A percentile compares a stretch with the other conserved stretches of the same genome.
phyloP scores from a whole-genome alignment of 1,140 invertebrate species.

The Drosophila rhopaloa region DNA sequence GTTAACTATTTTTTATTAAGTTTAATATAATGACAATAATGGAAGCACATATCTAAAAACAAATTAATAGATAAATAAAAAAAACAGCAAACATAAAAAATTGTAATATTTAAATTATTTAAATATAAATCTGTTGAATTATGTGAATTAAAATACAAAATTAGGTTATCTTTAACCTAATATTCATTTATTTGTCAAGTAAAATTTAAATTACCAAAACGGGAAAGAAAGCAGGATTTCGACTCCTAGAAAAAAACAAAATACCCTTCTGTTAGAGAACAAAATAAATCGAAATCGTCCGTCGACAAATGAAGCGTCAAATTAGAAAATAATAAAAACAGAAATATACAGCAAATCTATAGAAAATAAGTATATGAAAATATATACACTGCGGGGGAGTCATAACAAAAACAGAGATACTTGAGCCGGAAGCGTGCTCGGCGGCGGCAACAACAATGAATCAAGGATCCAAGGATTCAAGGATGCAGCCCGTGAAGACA shows the following conservation, averaged over 20 bases:
- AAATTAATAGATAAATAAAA: no score
- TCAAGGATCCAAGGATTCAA: slow-evolving; percentile 35
- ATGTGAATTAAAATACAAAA: no score
- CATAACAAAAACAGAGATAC: slow-evolving; percentile 56
- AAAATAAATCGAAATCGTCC: slow-evolving; percentile 36
- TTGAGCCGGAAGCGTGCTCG: slow-evolving; percentile 70
- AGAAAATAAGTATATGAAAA: slow-evolving; percentile 37
- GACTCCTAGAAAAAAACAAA: background rate
- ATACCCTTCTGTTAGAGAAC: slow-evolving; percentile 7
- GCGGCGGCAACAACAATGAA: slow-evolving; percentile 46
- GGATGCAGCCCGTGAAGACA: slow-evolving; percentile 47
- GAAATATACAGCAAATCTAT: slow-evolving; percentile 26
- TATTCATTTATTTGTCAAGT: no score
- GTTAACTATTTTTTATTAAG: background rate
- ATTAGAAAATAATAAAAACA: slow-evolving; percentile 70
- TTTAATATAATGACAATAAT: background rate
- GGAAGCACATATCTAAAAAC: background rate
- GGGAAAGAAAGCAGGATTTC: no score
- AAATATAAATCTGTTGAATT: no score
- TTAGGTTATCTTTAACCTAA: no score
- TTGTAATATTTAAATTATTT: no score
- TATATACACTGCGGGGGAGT: slow-evolving; percentile 16
- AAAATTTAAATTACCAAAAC: no score
- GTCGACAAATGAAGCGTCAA: slow-evolving; percentile 70
- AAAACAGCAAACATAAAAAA: no score